Percentiles rank a stretch among this genome's conserved stretches.
Evolutionary conservation across 2,797 vertebrate species (phyloP).

Genomic region (Rhabdomys pumilio): DNA sequence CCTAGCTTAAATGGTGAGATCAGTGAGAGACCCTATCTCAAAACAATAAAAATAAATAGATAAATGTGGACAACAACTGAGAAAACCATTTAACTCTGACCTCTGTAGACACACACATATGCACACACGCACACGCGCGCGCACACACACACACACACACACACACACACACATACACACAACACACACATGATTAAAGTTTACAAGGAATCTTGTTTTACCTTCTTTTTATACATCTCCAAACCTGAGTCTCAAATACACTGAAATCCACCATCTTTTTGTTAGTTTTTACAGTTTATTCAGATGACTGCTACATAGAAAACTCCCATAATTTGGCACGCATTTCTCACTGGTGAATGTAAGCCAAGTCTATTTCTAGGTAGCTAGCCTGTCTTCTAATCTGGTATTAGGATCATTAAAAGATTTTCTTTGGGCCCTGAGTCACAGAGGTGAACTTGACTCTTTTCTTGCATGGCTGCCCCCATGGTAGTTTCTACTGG

Average conservation of each 20-base stretch:
- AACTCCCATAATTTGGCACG: slow-evolving; percentile 26
- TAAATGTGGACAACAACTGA: neutral
- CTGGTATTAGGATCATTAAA: slow-evolving; percentile 19
- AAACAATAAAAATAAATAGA: neutral
- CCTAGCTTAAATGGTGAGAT: neutral
- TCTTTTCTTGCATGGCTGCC: neutral
- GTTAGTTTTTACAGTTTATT: slow-evolving; percentile 38
- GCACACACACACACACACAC: neutral
- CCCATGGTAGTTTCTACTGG: neutral
- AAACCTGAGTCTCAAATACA: slow-evolving; percentile 41
- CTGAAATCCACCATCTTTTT: slow-evolving; percentile 2
- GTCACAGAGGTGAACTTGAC: neutral
- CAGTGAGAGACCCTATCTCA: neutral
- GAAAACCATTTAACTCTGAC: neutral
- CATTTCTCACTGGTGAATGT: slow-evolving; percentile 39
- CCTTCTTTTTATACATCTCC: neutral
- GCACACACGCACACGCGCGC: too few relatives aligned
- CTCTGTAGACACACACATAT: neutral
- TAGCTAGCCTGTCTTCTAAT: slow-evolving; percentile 2
- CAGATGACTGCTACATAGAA: neutral
- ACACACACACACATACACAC: neutral
- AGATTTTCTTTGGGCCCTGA: neutral
- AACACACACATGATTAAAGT: neutral
- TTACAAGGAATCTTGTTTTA: neutral
- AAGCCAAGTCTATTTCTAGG: slow-evolving; percentile 57